phyloP scores from a whole-genome alignment of 2,113 vertebrate genomes.

The Sciurus niger region DNA sequence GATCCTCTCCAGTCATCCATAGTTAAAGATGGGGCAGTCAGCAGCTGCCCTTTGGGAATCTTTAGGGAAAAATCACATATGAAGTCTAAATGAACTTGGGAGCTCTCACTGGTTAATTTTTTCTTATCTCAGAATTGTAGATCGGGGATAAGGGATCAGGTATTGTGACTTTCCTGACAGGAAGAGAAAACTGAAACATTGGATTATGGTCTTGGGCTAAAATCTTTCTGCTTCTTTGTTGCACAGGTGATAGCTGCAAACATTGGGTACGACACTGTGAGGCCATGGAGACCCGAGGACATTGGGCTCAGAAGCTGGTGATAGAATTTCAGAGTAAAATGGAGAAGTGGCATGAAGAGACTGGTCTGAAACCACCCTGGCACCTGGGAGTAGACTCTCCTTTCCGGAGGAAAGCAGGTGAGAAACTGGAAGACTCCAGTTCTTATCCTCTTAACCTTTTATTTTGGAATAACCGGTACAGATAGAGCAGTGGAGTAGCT shows the following conservation, averaged over 20 bases:
- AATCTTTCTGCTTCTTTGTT: slow-evolving; percentile 41
- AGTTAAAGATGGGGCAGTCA: neutral
- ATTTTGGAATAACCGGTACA: neutral
- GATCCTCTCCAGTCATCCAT: neutral
- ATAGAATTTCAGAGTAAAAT: slow-evolving; percentile 93
- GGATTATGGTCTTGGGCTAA: slow-evolving; percentile 7
- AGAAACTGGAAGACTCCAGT: neutral
- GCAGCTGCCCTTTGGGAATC: neutral
- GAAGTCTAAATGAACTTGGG: neutral
- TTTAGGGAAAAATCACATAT: neutral
- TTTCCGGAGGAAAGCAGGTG: slow-evolving; percentile 89
- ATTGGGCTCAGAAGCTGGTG: slow-evolving; percentile 94
- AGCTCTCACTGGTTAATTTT: neutral
- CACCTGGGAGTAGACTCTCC: slow-evolving; percentile 86
- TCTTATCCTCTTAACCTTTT: neutral
- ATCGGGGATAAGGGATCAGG: neutral
- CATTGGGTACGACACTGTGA: slow-evolving; percentile 96
- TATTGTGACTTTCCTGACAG: neutral
- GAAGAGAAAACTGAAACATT: neutral
- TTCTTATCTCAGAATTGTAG: slow-evolving; percentile 41
- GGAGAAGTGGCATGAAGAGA: slow-evolving; percentile 88
- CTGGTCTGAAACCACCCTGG: slow-evolving; percentile 75
- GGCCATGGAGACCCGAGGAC: slow-evolving; percentile 95
- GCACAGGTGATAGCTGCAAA: slow-evolving; percentile 91
- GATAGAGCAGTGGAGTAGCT: neutral